Base-by-base conservation (phyloP, 2,113 vertebrate genomes). In the Salvelinus fontinalis region DNA sequence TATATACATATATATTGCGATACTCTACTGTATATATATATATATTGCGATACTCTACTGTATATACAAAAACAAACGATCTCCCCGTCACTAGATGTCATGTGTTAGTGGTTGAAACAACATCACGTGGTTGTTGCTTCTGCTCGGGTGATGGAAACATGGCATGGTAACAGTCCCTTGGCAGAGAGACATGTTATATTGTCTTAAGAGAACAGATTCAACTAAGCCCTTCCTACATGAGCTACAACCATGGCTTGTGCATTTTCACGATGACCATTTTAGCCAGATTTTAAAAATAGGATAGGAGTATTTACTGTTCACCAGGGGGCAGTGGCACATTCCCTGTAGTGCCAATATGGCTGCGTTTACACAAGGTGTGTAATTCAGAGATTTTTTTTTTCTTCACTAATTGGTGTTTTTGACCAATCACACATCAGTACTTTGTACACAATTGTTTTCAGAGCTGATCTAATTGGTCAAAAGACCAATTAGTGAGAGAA, bases 301-400 rank as follows among this genome's bases (percentile, higher is more conserved):
- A 60, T 14, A 14, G 57, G 20, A 59, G 20, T 59, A 7, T 65
- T 74, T 73, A 14, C 48, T 79, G 77, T 75, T 88, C 89, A 91
- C 88, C 85, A 93, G 90, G 90, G 89, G 89, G 90, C 92, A 92
- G 89, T 89, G 79, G 79, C 75, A 34, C 76, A 80, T 68, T 65
- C 13, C 39, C 39, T 39, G 39, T 39, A 2, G 39, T 9, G 39
- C 8, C 39, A 39, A 39, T 39, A 39, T 39, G 34, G 34, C 34
- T 9, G 34, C 34, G 6, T 7, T 34, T 34, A 34, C 34, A 34
- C 34, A 34, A 34, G 34, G 6, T 34, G 34, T 7, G 7, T 2
- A 39, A 39, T 39, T 39, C 34, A 0, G 34, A 9, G 8, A 9
- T 9, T 2, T 26, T 26, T 24, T 24, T 26, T 26, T 1, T 2